Base-by-base conservation (phyloP, 2,888 invertebrate genomes). In the Sicus ferrugineus region DNA sequence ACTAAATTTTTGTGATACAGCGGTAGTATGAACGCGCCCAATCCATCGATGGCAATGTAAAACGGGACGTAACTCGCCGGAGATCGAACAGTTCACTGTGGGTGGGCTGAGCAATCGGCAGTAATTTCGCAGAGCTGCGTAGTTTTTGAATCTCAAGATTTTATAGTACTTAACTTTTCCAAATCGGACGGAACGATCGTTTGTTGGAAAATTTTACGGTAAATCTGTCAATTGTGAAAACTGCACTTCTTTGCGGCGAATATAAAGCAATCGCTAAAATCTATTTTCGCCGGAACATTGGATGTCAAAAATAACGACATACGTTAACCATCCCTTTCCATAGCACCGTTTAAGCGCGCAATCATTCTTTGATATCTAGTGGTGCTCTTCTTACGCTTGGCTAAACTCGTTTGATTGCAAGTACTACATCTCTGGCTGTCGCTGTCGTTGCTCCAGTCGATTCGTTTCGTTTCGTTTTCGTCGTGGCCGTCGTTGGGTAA, bases 291-390 rank as follows among this genome's bases (percentile, higher is more conserved):
- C 30, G 19, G 21, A 23, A 23, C 54, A 26, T 34, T 67, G 68
- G 67, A 67, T 73, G 73, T 71, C 73, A 71, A 71, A 73, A 73
- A 69, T 38, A 64, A 54, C 54, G 58, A 34, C 28, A 3, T 38
- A 54, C 23, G 28, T 9, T 67, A 30, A 61, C 38, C 31, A n/a
- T 56, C 56, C 59, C 56, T 38, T 67, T 70, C 66, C n/a, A 3
- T 23, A 19, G 31, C 31, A 69, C 16, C 42, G 14, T n/a, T n/a
- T 11, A 61, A 70, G 14, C 61, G 62, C 67, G 42, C 48, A 38
- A 26, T 31, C 19, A 42, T 59, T 56, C 19, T 16, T 28, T 19
- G 30, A 66, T 26, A 11, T n/a, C 34, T 42, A 59, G 58, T 38
- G 58, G 59, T 58, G 59, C 65, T 59, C 23, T 6, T 70, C 28